Conservation (phyloP, 2,888 invertebrate genomes). For the Cosmia pyralina region DNA sequence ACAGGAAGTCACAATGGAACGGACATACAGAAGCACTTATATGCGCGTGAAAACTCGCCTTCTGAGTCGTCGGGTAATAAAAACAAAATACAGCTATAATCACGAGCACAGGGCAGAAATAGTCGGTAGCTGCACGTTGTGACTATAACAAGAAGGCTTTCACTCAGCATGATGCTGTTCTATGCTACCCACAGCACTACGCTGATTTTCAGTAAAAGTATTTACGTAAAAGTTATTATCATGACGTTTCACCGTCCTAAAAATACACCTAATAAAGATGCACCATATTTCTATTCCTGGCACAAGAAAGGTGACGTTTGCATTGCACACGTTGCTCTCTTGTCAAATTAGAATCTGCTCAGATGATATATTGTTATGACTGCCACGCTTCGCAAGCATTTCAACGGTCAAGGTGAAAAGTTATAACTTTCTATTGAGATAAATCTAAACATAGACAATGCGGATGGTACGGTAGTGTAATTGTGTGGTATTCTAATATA, state of each 20-base stretch:
- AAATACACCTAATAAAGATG: constrained; percentile 14
- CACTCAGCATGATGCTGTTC: no score
- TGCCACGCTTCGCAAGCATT: constrained; percentile 26
- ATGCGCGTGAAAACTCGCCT: no score
- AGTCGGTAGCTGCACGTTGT: no score
- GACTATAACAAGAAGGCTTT: no score
- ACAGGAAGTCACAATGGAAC: no score
- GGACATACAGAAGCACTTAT: no score
- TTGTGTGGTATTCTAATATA: no score
- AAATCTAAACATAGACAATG: constrained; percentile 10
- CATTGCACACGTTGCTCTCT: constrained; percentile 42
- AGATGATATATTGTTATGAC: constrained; percentile 15
- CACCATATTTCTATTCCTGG: constrained; percentile 28
- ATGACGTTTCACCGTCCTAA: neutral
- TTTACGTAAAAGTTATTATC: neutral
- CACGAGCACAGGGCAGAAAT: no score
- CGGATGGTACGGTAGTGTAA: neutral
- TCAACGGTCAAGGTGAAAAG: constrained; percentile 32
- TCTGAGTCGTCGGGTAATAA: no score
- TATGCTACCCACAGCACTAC: no score
- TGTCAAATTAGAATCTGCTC: constrained; percentile 39
- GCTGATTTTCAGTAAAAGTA: neutral
- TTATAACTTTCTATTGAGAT: constrained; percentile 7
- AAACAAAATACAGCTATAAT: no score
- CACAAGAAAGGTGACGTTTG: constrained; percentile 22